Conservation (phyloP, 2,888 invertebrate genomes). For the Phyllotreta cruciferae region DNA sequence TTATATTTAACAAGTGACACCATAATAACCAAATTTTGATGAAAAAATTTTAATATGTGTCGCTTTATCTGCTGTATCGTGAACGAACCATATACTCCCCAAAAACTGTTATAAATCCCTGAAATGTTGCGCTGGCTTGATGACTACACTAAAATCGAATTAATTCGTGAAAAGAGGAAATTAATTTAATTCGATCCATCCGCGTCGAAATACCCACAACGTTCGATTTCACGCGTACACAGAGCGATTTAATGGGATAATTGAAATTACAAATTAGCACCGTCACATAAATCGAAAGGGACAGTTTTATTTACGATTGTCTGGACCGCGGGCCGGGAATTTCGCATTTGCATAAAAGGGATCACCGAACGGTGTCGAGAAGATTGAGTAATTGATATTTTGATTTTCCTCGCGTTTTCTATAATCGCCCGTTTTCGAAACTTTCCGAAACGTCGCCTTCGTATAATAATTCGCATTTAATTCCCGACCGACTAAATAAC, state of each 20-base stretch:
- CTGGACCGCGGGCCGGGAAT: conserved; percentile 28
- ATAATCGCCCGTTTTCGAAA: conserved; percentile 26
- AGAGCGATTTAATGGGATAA: background rate
- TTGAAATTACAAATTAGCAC: conserved; percentile 14
- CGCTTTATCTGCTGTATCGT: no score
- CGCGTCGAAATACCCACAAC: no score
- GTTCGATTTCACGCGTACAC: no score
- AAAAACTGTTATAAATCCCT: no score
- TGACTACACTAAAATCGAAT: no score
- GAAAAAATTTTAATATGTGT: no score
- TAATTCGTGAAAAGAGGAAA: no score
- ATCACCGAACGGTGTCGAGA: conserved; percentile 16
- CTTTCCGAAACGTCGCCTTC: conserved; percentile 29
- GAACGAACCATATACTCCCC: no score
- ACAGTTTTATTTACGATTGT: conserved; percentile 29
- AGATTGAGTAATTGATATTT: conserved; percentile 36
- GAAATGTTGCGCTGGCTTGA: no score
- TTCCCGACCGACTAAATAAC: conserved; percentile 17
- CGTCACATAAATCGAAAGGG: conserved; percentile 17
- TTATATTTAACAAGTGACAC: no score
- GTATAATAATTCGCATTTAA: conserved; percentile 35
- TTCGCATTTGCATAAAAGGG: conserved; percentile 33
- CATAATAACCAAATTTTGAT: no score
- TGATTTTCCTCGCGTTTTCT: conserved; percentile 30
- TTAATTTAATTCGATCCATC: no score